Percentiles rank a stretch among this genome's conserved stretches.
Conservation (phyloP, 2,797 vertebrate species). For the Synaphobranchus kaupii region DNA sequence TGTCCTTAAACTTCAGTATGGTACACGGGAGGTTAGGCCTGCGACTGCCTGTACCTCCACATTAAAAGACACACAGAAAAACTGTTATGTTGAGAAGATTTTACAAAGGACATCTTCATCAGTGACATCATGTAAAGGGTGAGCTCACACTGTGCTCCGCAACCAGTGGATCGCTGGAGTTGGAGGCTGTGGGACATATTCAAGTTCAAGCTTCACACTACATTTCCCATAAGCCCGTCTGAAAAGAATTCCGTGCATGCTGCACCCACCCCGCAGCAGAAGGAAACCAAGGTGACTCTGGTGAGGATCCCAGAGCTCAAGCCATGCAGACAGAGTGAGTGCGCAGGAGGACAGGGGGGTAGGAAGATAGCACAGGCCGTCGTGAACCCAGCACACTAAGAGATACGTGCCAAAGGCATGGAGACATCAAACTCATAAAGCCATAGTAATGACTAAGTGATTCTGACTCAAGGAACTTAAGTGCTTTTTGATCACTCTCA, state of each 20-base stretch:
- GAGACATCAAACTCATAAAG: not conserved
- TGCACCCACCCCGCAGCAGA: constrained; percentile 24
- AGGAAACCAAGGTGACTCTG: constrained; percentile 16
- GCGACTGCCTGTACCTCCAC: not conserved
- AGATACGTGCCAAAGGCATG: too few relatives aligned
- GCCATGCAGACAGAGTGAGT: constrained; percentile 39
- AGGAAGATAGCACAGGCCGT: not conserved
- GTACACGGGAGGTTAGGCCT: not conserved
- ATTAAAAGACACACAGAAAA: not conserved
- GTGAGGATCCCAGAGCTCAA: constrained; percentile 31
- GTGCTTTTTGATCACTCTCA: not conserved
- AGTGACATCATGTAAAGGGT: not conserved
- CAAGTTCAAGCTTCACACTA: not conserved
- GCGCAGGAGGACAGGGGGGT: too few relatives aligned
- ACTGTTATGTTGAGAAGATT: not conserved
- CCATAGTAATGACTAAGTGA: not conserved
- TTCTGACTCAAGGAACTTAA: not conserved
- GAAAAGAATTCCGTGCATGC: not conserved
- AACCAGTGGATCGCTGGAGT: not conserved
- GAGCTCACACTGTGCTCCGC: not conserved
- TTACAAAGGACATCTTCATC: constrained; percentile 11
- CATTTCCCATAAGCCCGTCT: not conserved
- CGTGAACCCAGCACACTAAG: not conserved
- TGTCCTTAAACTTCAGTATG: not conserved
- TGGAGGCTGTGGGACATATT: not conserved